Base-by-base conservation (phyloP, 2,797 vertebrate genomes). In the Hoplostethus mediterraneus region DNA sequence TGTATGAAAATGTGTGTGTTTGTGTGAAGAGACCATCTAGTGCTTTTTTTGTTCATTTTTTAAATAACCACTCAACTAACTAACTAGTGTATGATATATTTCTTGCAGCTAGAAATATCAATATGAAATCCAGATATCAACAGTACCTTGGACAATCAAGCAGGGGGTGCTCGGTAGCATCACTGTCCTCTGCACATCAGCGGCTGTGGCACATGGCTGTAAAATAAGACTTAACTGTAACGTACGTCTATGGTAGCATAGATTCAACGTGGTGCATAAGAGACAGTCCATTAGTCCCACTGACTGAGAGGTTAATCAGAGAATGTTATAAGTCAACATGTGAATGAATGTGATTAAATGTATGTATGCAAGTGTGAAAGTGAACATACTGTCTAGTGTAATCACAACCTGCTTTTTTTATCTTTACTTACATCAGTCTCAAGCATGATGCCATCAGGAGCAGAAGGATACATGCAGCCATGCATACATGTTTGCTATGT, bases 401-500 rank as follows among this genome's bases (percentile, higher is more conserved):
- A 38, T 57, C 55, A 57, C 55, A 57, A 36, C 13, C 33, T 36
- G 55, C 33, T 57, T 57, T 38, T 38, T 36, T 36, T 2, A n/a
- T n/a, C 12, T 57, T 57, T n/a, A 56, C 31, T 71, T 63, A 75
- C 72, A 63, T 75, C 65, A 63, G 28, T 33, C 36, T 68, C 58
- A 57, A 70, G 53, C 40, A 69, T 36, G 36, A 65, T 11, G 25
- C 54, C 68, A 77, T 62, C 21, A 71, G 63, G 31, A 72, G 63
- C 45, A 73, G 47, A 16, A 67, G 33, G 30, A 74, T 40, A 36
- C 63, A 66, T 28, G 31, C 38, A 44, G 74, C 40, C 55, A 55
- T 49, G 63, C n/a, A n/a, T n/a, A n/a, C n/a, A n/a, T n/a, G 31
- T 33, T 33, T 33, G 31, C 31, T 33, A 33, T 33, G 31, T 33